phyloP scores from a whole-genome alignment of 2,888 invertebrate species.

The Papilio demoleus region DNA sequence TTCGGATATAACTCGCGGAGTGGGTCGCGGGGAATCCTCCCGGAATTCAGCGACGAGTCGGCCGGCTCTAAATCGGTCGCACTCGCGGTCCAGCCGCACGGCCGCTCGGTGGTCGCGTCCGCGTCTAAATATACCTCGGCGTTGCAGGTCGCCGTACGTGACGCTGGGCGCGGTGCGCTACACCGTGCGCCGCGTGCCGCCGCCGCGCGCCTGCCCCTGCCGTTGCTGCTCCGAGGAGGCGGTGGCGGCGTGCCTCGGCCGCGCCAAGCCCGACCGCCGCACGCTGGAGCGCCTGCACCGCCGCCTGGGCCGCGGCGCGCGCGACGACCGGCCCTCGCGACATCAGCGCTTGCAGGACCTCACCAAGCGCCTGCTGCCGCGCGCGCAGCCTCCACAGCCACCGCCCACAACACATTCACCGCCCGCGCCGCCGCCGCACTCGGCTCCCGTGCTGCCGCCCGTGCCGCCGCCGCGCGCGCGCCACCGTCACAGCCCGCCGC shows the following conservation, averaged over 20 bases:
- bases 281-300: slow-evolving; percentile 93
- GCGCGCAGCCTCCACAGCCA: slow-evolving; percentile 64
- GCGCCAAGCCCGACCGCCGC: slow-evolving; percentile 83
- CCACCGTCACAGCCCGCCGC: slow-evolving; percentile 79
- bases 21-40: slow-evolving; percentile 80
- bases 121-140: slow-evolving; percentile 62
- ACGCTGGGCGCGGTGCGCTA: slow-evolving; percentile 88
- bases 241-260: slow-evolving; percentile 80
- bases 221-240: slow-evolving; percentile 83
- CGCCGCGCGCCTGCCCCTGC: slow-evolving; percentile 83
- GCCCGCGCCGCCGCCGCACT: slow-evolving; percentile 72
- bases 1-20: slow-evolving; percentile 70
- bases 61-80: slow-evolving; percentile 78
- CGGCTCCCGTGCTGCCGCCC: slow-evolving; percentile 83
- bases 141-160: slow-evolving; percentile 84
- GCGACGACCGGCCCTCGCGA: slow-evolving; percentile 79
- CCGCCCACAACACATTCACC: slow-evolving; percentile 61
- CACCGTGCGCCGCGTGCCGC: slow-evolving; percentile 86
- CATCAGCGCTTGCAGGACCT: slow-evolving; percentile 91
- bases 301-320: slow-evolving; percentile 86
- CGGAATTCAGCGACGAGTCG: slow-evolving; percentile 73
- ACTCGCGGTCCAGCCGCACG: slow-evolving; percentile 75
- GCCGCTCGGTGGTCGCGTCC: slow-evolving; percentile 63
- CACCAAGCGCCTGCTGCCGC: slow-evolving; percentile 90
- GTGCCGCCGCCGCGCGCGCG: slow-evolving; percentile 81